Evolutionary conservation across 2,113 vertebrate species (phyloP).

Genomic region (Corydoras maculifer): DNA sequence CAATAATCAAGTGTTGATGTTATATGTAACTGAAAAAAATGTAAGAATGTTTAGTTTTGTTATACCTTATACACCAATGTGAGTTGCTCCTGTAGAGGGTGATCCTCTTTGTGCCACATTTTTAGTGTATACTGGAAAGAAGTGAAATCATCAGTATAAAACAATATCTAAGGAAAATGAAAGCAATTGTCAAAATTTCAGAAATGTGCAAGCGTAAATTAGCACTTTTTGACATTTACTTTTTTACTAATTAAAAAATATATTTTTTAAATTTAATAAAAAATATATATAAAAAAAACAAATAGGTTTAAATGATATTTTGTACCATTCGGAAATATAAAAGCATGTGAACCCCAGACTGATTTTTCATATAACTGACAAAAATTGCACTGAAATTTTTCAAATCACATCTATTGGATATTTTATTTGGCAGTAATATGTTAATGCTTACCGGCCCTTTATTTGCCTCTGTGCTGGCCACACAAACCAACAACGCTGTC

Average conservation of each 20-base stretch:
- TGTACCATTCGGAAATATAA: too few relatives aligned
- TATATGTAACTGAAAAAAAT: neutral
- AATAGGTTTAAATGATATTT: too few relatives aligned
- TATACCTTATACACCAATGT: slow-evolving; percentile 25
- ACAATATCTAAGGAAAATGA: neutral
- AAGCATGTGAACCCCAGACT: too few relatives aligned
- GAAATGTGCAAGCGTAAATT: too few relatives aligned
- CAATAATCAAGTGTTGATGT: neutral
- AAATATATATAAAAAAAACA: too few relatives aligned
- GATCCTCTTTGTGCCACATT: slow-evolving; percentile 12
- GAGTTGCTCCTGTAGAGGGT: slow-evolving; percentile 27
- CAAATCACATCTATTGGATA: too few relatives aligned
- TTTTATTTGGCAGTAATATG: neutral
- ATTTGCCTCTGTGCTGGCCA: slow-evolving; percentile 26
- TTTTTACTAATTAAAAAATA: too few relatives aligned
- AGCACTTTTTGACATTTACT: too few relatives aligned
- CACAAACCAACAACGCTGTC: slow-evolving; percentile 38
- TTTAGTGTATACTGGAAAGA: slow-evolving; percentile 26
- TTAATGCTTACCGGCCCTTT: slow-evolving; percentile 39
- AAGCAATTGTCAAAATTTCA: too few relatives aligned
- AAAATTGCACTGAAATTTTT: too few relatives aligned
- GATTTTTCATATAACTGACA: too few relatives aligned
- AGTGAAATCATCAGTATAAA: neutral
- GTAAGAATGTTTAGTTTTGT: neutral
- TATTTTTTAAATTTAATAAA: too few relatives aligned